phyloP scores from a whole-genome alignment of 2,797 vertebrate species.

The Syngnathus rostellatus region DNA sequence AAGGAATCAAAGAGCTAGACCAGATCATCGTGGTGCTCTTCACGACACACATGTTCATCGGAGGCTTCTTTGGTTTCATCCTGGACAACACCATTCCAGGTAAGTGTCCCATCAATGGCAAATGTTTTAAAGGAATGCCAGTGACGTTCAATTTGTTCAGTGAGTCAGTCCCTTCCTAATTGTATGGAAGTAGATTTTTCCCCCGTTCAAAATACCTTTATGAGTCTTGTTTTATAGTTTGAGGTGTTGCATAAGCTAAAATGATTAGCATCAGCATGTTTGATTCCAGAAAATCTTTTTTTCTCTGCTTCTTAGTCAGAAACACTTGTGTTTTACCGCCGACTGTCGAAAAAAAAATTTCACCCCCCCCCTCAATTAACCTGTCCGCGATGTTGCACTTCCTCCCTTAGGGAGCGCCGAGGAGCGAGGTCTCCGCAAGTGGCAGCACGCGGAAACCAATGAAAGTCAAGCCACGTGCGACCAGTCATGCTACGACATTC shows the following conservation, averaged over 20 bases:
- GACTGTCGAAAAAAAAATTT: too few relatives aligned
- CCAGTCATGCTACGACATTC: conserved; percentile 57
- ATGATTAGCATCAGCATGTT: too few relatives aligned
- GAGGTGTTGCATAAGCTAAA: too few relatives aligned
- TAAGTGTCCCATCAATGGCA: conserved; percentile 11
- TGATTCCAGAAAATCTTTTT: too few relatives aligned
- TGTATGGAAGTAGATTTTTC: too few relatives aligned
- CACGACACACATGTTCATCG: conserved; percentile 64
- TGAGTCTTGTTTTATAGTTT: too few relatives aligned
- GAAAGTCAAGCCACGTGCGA: conserved; percentile 30
- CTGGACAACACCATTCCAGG: conserved; percentile 72
- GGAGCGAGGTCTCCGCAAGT: conserved; percentile 57
- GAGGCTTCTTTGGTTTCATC: conserved; percentile 71
- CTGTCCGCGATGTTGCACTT: not conserved
- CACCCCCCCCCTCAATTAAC: not conserved
- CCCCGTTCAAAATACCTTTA: too few relatives aligned
- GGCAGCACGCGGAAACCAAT: conserved; percentile 43
- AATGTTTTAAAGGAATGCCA: too few relatives aligned
- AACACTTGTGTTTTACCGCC: too few relatives aligned
- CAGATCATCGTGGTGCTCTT: conserved; percentile 66
- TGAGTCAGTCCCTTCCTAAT: too few relatives aligned
- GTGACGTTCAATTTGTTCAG: too few relatives aligned
- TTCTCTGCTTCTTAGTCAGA: too few relatives aligned
- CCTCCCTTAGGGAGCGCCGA: conserved; percentile 56
- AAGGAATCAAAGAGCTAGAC: conserved; percentile 68